Percentiles rank a stretch among this genome's conserved stretches.
Evolutionary conservation across 2,113 vertebrate genomes (phyloP).

Genomic region (Anolis carolinensis): DNA sequence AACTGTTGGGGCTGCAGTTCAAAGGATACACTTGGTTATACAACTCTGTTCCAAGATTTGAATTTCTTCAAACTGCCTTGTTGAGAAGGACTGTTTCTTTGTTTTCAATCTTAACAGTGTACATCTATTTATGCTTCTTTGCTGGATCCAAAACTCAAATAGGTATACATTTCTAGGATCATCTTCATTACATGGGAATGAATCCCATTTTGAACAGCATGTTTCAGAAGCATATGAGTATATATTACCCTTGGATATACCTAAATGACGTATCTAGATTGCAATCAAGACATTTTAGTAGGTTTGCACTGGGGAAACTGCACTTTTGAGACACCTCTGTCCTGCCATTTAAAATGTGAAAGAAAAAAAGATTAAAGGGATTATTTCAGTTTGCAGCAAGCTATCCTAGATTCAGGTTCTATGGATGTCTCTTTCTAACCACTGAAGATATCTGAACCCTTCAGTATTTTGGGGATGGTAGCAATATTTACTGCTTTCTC

Average conservation of each 20-base stretch:
- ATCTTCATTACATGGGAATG: too few relatives aligned
- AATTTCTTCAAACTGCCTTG: neutral
- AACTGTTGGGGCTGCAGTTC: neutral
- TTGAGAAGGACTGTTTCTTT: neutral
- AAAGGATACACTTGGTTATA: neutral
- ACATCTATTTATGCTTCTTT: neutral
- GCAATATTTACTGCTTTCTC: neutral
- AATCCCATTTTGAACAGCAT: neutral
- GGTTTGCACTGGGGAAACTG: neutral
- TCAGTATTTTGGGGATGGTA: neutral
- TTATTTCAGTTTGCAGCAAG: neutral
- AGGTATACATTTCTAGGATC: neutral
- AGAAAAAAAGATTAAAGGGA: neutral
- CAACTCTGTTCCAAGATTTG: neutral
- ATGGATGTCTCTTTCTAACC: neutral
- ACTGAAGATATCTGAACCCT: neutral
- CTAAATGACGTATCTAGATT: neutral
- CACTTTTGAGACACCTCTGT: neutral
- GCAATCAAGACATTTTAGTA: neutral
- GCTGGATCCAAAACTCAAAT: neutral
- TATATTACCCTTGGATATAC: neutral
- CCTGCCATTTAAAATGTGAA: neutral
- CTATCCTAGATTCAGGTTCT: neutral
- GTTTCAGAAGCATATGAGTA: neutral
- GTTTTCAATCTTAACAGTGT: neutral